Conservation (phyloP, 1,140 invertebrate genomes). For the Papilio aristodemus region DNA sequence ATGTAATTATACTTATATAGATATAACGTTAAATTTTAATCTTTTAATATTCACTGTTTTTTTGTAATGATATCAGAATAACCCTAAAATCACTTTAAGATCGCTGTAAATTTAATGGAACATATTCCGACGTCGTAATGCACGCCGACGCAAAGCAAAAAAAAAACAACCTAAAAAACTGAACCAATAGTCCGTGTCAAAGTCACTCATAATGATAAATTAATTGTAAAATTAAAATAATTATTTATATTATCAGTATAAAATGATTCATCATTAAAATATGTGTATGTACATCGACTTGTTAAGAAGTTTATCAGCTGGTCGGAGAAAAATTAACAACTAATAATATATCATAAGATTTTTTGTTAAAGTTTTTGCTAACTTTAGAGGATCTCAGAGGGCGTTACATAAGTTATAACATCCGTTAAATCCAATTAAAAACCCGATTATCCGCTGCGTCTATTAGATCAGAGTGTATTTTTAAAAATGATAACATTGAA, state of each 20-base stretch:
- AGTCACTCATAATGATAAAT: too few species aligned
- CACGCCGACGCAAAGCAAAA: too few species aligned
- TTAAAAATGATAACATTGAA: slow-evolving; percentile 17
- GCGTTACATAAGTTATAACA: slow-evolving; percentile 1
- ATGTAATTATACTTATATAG: neutral
- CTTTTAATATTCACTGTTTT: too few species aligned
- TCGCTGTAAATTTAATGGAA: too few species aligned
- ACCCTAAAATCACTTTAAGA: too few species aligned
- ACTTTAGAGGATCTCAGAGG: neutral
- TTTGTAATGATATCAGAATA: too few species aligned
- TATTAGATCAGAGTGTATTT: slow-evolving; percentile 23
- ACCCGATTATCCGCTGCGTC: neutral
- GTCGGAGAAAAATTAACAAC: neutral
- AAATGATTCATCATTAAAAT: neutral
- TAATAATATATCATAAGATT: neutral
- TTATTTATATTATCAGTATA: too few species aligned
- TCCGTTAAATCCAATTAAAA: slow-evolving; percentile 25
- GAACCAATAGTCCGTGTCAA: too few species aligned
- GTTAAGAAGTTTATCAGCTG: neutral
- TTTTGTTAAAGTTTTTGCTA: slow-evolving; percentile 6
- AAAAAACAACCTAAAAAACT: too few species aligned
- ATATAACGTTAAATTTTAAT: neutral
- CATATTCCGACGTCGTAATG: too few species aligned
- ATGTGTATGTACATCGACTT: neutral
- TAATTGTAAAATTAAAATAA: too few species aligned